Conservation (phyloP, 1,140 invertebrate genomes). For the Apis cerana region DNA sequence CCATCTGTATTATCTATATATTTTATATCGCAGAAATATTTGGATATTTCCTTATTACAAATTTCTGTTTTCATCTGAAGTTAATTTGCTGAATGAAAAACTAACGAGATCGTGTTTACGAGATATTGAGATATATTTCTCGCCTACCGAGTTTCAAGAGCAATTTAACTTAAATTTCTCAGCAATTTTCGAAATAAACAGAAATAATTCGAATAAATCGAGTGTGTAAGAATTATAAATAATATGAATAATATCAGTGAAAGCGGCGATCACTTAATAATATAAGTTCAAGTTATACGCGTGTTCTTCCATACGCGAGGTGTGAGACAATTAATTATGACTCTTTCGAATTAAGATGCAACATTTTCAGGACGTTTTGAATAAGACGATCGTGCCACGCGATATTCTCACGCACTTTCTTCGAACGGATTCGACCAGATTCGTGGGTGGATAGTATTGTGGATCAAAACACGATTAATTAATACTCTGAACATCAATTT, state of each 20-base stretch:
- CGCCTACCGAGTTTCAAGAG: background rate
- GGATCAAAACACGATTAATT: slow-evolving; percentile 20
- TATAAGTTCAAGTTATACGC: slow-evolving; percentile 6
- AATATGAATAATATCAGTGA: background rate
- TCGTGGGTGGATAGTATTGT: background rate
- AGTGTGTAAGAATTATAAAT: background rate
- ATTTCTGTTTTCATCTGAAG: too few relatives aligned
- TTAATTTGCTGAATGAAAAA: too few relatives aligned
- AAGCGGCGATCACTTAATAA: background rate
- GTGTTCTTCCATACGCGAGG: slow-evolving; percentile 29
- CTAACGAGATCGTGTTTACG: too few relatives aligned
- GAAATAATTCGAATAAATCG: background rate
- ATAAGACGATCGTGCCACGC: slow-evolving; percentile 34
- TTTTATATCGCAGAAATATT: too few relatives aligned
- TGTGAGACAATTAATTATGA: slow-evolving; percentile 48
- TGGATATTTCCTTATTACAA: too few relatives aligned
- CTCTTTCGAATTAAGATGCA: slow-evolving; percentile 62
- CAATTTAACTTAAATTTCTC: too few relatives aligned
- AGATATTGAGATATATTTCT: background rate
- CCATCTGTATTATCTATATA: too few relatives aligned
- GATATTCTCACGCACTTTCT: slow-evolving; percentile 47
- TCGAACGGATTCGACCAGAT: slow-evolving; percentile 1
- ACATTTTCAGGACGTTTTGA: slow-evolving; percentile 43
- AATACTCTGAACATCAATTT: background rate
- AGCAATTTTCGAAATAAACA: too few relatives aligned